Conservation (phyloP, 1,140 invertebrate species). For the Meloidogyne floridensis region DNA sequence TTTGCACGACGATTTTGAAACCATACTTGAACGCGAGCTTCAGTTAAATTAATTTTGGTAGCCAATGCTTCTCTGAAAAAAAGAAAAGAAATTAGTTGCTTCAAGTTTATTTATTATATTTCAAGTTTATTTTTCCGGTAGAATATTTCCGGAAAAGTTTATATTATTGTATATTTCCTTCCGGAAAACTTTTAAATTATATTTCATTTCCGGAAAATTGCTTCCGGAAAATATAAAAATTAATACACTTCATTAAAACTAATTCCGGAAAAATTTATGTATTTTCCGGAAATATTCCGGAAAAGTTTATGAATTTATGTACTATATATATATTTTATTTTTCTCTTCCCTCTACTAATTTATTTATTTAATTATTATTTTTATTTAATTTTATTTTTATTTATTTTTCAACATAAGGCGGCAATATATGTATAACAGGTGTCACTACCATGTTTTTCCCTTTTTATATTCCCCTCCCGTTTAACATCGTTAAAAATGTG, state of each 20-base stretch:
- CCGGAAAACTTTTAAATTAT: no score
- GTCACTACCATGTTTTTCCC: neutral
- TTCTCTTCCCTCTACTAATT: neutral
- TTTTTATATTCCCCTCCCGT: neutral
- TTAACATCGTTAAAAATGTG: neutral
- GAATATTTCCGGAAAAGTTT: neutral
- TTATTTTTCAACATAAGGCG: neutral
- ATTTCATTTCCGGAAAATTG: no score
- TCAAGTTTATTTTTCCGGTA: neutral
- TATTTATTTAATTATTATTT: neutral
- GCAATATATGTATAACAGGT: constrained; percentile 7
- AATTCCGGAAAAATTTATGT: no score
- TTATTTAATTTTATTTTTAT: neutral
- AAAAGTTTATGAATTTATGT: no score
- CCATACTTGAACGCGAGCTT: constrained; percentile 91
- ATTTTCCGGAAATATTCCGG: no score
- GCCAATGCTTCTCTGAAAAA: constrained; percentile 86
- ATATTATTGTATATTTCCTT: neutral
- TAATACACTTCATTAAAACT: no score
- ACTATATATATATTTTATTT: no score
- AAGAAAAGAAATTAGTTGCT: neutral
- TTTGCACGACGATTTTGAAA: constrained; percentile 40
- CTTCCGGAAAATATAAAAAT: no score
- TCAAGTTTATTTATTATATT: neutral
- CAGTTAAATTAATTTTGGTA: constrained; percentile 94